Base-by-base conservation (phyloP, 2,888 invertebrate species). In the Brenthis ino region DNA sequence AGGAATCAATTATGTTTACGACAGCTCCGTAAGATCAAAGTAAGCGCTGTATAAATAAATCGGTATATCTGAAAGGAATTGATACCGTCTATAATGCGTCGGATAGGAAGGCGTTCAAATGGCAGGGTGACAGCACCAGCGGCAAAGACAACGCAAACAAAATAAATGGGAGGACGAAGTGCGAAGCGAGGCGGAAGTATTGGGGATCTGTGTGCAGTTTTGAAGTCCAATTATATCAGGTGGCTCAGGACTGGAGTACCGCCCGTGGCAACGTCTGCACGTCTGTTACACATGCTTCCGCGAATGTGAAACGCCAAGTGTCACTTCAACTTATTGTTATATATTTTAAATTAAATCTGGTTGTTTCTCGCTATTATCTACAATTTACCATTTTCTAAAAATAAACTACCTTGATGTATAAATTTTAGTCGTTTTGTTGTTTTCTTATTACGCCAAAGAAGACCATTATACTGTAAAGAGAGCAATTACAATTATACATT, bases 181-280 rank as follows among this genome's bases (percentile, higher is more conserved):
- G 83, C 83, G 84, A 84, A 81, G 84, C 85, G 87, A 85, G 78
- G 85, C 86, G 92, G 89, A 93, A 93, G 91, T 89, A 93, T 93
- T 92, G 92, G 90, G 89, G 93, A 88, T 92, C 89, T 87, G 85
- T 82, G 85, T 83, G 83, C 85, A 91, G 91, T 91, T 93, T 93
- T 93, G 92, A 93, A 92, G 91, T 90, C 85, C 93, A 93, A 93
- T 93, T 93, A 93, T 93, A 93, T 88, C 84, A 87, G 85, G 84
- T 85, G 88, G 84, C 82, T 83, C 69, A 67, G 66, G 24, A 47
- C 28, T 33, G 80, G 79, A 74, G 77, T 72, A 71, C 58, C 72
- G 85, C 85, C 81, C 72, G 79, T 55, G 73, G 73, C 74, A 68
- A n/a, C 37, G 60, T 67, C 56, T 61, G 50, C 64, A 28, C 55